A percentile compares a stretch with the other conserved stretches of the same genome.
phyloP scores from a whole-genome alignment of 1,140 invertebrate genomes.

The Marisa cornuarietis region DNA sequence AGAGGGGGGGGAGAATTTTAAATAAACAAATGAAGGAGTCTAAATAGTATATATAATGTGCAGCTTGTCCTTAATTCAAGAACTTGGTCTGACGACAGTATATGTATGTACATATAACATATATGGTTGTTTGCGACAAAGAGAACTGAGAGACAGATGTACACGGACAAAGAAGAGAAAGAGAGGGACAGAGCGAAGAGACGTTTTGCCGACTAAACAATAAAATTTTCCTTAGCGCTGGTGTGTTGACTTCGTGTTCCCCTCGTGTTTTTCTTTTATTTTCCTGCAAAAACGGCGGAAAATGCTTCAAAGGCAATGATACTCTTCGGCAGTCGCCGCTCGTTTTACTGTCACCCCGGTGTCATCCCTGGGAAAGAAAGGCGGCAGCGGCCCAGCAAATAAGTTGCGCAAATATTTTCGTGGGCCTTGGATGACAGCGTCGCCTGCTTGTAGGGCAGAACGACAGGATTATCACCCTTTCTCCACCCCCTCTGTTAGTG shows the following conservation, averaged over 20 bases:
- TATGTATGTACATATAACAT: not conserved
- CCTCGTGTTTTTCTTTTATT: constrained; percentile 12
- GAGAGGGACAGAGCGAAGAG: not conserved
- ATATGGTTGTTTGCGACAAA: not conserved
- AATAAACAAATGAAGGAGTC: not conserved
- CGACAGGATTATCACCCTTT: constrained; percentile 11
- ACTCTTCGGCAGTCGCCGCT: no score
- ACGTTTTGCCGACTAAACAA: not conserved
- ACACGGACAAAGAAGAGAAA: not conserved
- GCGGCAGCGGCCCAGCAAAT: not conserved
- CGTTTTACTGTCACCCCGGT: no score
- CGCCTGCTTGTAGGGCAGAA: not conserved
- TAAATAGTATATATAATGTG: no score
- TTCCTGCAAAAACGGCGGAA: constrained; percentile 9
- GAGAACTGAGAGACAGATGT: not conserved
- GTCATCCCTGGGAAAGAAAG: no score
- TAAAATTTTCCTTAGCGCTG: not conserved
- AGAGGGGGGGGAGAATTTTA: not conserved
- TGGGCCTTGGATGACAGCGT: not conserved
- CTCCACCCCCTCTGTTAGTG: constrained; percentile 9
- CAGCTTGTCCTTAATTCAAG: not conserved
- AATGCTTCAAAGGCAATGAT: constrained; percentile 9
- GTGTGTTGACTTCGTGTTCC: not conserved
- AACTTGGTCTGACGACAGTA: not conserved
- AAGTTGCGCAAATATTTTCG: constrained; percentile 16